Evolutionary conservation across 1,140 invertebrate genomes (phyloP).

Genomic region (Amyelois transitella): DNA sequence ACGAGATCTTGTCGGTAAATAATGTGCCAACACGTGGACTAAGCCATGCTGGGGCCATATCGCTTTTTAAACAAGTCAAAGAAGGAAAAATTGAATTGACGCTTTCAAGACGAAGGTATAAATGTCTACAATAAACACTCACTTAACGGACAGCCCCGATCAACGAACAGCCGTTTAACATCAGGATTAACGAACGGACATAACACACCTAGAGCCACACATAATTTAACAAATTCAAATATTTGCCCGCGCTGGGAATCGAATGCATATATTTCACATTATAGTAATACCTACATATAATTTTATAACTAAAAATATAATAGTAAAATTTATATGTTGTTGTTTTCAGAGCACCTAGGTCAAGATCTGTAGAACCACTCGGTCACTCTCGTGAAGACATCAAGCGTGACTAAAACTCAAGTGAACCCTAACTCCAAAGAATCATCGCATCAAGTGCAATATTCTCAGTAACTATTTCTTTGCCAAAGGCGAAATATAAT

Average conservation of each 20-base stretch:
- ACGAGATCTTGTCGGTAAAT: constrained; percentile 95
- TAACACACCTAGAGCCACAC: no score
- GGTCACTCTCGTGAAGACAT: constrained; percentile 58
- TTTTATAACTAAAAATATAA: not conserved
- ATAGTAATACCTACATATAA: not conserved
- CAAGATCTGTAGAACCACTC: constrained; percentile 73
- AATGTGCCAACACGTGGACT: constrained; percentile 86
- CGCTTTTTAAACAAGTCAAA: constrained; percentile 92
- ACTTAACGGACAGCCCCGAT: no score
- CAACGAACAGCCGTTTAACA: no score
- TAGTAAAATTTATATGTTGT: constrained; percentile 8
- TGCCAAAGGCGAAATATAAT: constrained; percentile 56
- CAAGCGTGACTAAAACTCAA: constrained; percentile 46
- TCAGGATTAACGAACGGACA: no score
- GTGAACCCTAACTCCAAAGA: constrained; percentile 38
- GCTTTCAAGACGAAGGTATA: constrained; percentile 81
- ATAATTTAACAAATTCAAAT: no score
- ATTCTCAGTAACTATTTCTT: constrained; percentile 39
- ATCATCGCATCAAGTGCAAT: constrained; percentile 54
- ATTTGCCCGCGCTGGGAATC: no score
- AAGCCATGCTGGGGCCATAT: constrained; percentile 91
- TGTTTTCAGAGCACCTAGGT: constrained; percentile 72
- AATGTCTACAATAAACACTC: no score
- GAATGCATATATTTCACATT: no score
- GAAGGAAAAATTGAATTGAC: constrained; percentile 88